Base-by-base conservation (phyloP, 1,140 invertebrate genomes). In the Drosophila yakuba region DNA sequence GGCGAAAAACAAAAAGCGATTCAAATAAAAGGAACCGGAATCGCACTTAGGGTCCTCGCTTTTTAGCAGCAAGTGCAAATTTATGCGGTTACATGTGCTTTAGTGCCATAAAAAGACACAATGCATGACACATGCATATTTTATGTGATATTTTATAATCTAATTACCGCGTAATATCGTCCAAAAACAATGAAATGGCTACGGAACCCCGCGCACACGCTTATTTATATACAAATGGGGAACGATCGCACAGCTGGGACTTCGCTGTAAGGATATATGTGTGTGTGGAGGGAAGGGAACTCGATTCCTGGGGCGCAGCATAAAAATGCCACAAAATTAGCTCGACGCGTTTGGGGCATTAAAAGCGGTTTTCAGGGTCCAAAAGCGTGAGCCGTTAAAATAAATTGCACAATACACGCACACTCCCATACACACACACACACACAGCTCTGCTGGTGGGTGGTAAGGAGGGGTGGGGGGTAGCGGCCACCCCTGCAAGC, bases 61-160 rank as follows among this genome's bases (percentile, higher is more conserved):
- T 28, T 35, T 20, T n/a, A 1, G 59, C 20, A 28, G 54, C 48
- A 60, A 71, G 32, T 72, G 58, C 68, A 74, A 50, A 41, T 52
- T 56, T 64, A 56, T 55, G 58, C 54, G 60, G 41, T 38, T 84
- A 84, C 82, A 88, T 86, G 85, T 86, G 82, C 79, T 88, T 86
- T 76, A 82, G 83, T 72, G 66, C 58, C 71, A 88, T 86, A 88
- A 86, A 85, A 78, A 81, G 74, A 73, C 74, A 88, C 75, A 86
- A 88, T 79, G 84, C 84, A 76, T 86, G 72, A 88, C 69, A 68
- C 66, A 79, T 88, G 62, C 79, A 86, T 88, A 89, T 83, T 88
- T 88, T 83, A 88, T 89, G 56, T 84, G 64, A 89, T 89, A 88
- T 88, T 88, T 88, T 88, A 88, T 89, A 88, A 89, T 88, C 84